Percentiles rank a stretch among this genome's conserved stretches.
phyloP scores from a whole-genome alignment of 2,113 vertebrate genomes.

The Isurus oxyrinchus region DNA sequence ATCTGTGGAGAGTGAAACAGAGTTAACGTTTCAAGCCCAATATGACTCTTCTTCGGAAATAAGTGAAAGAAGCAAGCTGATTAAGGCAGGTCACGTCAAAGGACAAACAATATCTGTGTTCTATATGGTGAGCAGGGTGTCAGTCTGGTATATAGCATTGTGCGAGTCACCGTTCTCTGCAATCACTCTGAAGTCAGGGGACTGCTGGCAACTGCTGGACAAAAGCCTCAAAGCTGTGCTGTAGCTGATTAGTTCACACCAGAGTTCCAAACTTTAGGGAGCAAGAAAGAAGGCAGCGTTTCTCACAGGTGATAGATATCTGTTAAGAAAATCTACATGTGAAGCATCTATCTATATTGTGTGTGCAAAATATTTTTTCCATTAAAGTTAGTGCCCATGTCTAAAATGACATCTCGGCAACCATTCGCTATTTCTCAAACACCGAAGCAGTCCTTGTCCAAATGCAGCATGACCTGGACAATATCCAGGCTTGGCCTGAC shows the following conservation, averaged over 20 bases:
- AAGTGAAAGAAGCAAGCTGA: neutral
- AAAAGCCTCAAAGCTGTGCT: neutral
- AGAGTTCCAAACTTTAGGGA: neutral
- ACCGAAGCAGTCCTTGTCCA: no score
- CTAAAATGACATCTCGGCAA: neutral
- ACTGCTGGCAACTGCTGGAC: neutral
- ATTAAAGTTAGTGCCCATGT: neutral
- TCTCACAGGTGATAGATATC: neutral
- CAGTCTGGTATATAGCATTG: no score
- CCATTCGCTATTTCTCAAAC: no score
- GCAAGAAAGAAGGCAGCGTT: neutral
- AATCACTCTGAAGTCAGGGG: neutral
- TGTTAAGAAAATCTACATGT: neutral
- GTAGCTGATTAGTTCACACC: neutral
- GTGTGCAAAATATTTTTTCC: neutral
- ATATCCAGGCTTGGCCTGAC: no score
- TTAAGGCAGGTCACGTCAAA: neutral
- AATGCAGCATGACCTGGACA: no score
- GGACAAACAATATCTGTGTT: neutral
- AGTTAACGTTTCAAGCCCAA: no score
- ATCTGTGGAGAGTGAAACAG: no score
- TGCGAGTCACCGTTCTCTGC: neutral
- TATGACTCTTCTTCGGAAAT: no score
- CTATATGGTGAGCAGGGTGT: neutral
- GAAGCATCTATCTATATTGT: neutral